Evolutionary conservation across 1,140 invertebrate genomes (phyloP).

Genomic region (Hirudo medicinalis): DNA sequence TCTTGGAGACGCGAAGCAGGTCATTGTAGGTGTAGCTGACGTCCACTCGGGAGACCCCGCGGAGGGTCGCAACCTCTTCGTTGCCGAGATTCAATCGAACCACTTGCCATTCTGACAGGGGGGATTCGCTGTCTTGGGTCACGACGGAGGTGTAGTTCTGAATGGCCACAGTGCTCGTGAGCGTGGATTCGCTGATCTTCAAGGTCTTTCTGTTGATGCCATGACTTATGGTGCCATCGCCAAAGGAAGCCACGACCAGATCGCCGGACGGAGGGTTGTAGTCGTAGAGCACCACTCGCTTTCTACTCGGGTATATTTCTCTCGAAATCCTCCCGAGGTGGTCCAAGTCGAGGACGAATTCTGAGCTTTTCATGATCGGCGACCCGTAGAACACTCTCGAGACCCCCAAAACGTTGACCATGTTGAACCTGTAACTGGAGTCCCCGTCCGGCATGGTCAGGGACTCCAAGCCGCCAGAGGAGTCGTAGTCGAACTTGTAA

Average conservation of each 20-base stretch:
- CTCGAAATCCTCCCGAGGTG: neutral
- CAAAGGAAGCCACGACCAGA: neutral
- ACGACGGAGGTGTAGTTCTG: neutral
- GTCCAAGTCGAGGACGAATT: neutral
- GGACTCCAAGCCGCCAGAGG: neutral
- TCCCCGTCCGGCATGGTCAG: neutral
- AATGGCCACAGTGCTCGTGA: neutral
- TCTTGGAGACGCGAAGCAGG: neutral
- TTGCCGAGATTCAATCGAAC: no score
- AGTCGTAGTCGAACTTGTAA: slow-evolving; percentile 4
- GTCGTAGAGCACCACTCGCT: neutral
- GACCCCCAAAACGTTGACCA: neutral
- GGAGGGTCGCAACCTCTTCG: no score
- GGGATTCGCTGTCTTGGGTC: neutral
- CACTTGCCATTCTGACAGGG: no score
- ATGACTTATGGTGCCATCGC: neutral
- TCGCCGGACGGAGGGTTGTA: neutral
- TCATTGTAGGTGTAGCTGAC: neutral
- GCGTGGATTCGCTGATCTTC: neutral
- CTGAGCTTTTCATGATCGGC: neutral
- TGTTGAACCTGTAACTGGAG: neutral
- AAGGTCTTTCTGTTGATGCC: neutral
- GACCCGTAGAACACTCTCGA: neutral
- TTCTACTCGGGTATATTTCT: neutral
- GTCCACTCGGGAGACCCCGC: neutral